Base-by-base conservation (phyloP, 1,140 invertebrate genomes). In the Potamilus streckersoni region DNA sequence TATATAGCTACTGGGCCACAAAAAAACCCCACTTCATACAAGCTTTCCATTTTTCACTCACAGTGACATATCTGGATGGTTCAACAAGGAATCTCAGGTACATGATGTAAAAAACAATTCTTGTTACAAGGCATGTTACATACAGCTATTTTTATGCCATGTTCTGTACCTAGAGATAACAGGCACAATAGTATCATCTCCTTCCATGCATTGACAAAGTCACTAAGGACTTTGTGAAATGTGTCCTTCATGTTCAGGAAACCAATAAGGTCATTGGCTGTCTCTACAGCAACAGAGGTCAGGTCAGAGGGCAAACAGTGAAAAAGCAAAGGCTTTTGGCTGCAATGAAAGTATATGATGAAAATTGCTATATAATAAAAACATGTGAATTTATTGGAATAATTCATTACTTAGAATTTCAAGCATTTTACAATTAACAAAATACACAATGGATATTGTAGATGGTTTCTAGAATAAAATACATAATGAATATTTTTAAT, bases 211-310 rank as follows among this genome's bases (percentile, higher is more conserved):
- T 93, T 93, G 82, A 95, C 96, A 1, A 98, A 90, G 91, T 98
- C 96, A 65, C 94, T 93, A 2, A 97, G 90, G 84, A 97, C 93
- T 90, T 97, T 95, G 87, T 96, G 94, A 73, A 96, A 93, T 56
- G 94, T 92, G 89, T 97, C 95, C 93, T 95, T 96, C 82, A 93
- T 94, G 86, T 97, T 97, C 11, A 97, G 90, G 75, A 95, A 91
- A 12, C 92, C 93, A 90, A 96, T 96, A 70, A 96, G 80, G 38
- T 78, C 78, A 68, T 81, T 83, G 72, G 80, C 76, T 38, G 84
- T 77, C 23, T 83, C 67, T 31, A 74, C 70, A 23, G 79, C 69
- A 60, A 87, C 74, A 23, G 49, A 71, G 11, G 64, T 92, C 15
- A 93, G 87, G 11, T 90, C 87, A 77, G 93, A 93, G 19, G 96